Percentiles rank a stretch among this genome's conserved stretches.
These are phyloP conservation scores for Melieria crassipennis DNA, from an alignment of 2,888 invertebrate species.

Conservation along the genomic window DNA sequence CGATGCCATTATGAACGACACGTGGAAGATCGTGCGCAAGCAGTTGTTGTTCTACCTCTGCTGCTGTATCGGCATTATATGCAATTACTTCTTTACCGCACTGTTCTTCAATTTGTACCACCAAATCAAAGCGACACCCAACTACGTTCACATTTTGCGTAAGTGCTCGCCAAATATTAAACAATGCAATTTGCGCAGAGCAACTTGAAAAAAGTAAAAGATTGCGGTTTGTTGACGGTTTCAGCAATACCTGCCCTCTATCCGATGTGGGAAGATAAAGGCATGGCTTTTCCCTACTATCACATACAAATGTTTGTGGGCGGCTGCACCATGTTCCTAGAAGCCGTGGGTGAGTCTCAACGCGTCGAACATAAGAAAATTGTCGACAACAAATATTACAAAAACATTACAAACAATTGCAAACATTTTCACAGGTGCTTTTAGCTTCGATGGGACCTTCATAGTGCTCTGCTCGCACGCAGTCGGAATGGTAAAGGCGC, in stretches of 20 bases:
- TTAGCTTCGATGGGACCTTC: slow-evolving; percentile 57
- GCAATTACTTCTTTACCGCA: slow-evolving; percentile 49
- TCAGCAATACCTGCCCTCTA: slow-evolving; percentile 52
- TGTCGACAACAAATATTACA: neutral
- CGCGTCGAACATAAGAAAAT: no score
- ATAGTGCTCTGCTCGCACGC: slow-evolving; percentile 53
- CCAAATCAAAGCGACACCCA: slow-evolving; percentile 38
- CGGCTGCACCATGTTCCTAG: slow-evolving; percentile 41
- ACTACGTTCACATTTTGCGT: slow-evolving; percentile 49
- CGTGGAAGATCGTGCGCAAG: slow-evolving; percentile 50
- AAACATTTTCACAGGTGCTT: slow-evolving; percentile 45
- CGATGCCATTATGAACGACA: slow-evolving; percentile 45
- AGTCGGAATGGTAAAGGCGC: slow-evolving; percentile 50
- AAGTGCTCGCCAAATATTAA: slow-evolving; percentile 34
- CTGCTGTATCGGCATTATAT: slow-evolving; percentile 43
- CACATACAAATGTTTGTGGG: slow-evolving; percentile 49
- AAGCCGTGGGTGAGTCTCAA: slow-evolving; percentile 50
- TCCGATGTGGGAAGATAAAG: slow-evolving; percentile 53
- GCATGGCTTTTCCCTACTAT: slow-evolving; percentile 54
- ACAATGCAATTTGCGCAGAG: neutral
- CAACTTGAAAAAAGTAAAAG: neutral
- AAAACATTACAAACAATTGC: neutral
- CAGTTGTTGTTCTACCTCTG: slow-evolving; percentile 52
- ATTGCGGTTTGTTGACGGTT: slow-evolving; percentile 12
- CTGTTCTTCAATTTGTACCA: slow-evolving; percentile 49